Base-by-base conservation (phyloP, 2,113 vertebrate species). In the Ahaetulla prasina region DNA sequence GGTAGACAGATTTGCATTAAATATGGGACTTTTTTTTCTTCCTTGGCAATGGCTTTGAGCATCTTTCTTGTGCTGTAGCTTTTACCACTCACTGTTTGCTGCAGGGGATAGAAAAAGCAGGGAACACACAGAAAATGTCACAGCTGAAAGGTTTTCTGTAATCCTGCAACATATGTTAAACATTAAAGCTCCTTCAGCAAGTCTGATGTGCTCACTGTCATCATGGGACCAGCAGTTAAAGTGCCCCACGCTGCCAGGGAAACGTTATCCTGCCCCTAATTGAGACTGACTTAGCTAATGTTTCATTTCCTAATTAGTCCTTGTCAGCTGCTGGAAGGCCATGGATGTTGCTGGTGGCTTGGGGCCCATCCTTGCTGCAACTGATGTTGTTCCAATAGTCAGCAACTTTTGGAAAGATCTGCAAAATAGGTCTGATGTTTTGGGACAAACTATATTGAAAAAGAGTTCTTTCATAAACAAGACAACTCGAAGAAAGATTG, bases 301-400 rank as follows among this genome's bases (percentile, higher is more conserved):
- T 97, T 98, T 97, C 96, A 97, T 97, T 97, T 97, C 96, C 95
- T 97, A 96, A 97, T 97, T 97, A 97, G 96, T 96, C 95, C 96
- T 96, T 97, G 94, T 97, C 97, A 96, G 94, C 94, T 43, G 87
- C 96, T 97, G 95, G 96, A 97, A 96, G 95, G 94, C 96, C 60
- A 47, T 0, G 94, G 94, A 95, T 95, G 92, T 92, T 96, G 93
- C 93, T 94, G 91, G 94, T 97, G 96, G 96, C 96, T 95, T 90
- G 2, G 93, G 93, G 96, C 95, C 96, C 95, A 95, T 96, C 63
- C 88, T 93, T 94, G 94, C 94, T 96, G 93, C 97, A 96, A 95
- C 94, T 94, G 92, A 96, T 96, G 96, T 95, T 95, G 93, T 97
- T 97, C 89, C 95, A 95, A 96, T 91, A 96, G 94, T 94, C 94